Evolutionary conservation across 1,140 invertebrate genomes (phyloP), one percentile per base, ranked within the genome.

Genomic region (Antheraea pernyi): DNA sequence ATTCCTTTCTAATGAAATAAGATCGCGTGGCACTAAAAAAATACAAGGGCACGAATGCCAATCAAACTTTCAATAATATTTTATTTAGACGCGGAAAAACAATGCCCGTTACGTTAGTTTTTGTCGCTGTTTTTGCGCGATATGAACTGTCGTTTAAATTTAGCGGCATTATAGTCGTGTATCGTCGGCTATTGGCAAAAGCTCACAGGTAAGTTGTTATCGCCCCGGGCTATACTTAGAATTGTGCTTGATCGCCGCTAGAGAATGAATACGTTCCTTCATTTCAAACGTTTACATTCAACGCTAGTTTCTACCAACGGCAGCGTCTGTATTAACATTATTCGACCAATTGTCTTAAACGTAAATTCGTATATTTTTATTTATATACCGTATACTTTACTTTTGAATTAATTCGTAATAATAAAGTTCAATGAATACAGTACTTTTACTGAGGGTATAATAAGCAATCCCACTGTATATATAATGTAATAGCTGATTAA

Each of bases 161-260:
- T 68, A 46, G 46, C 63, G n/a, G 81, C 61, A 19, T 81, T 72
- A 76, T 75, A 76, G 63, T 19, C 59, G 64, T 60, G 39, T 42
- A 42, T 66, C 67, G 65, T 58, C 58, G 66, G 63, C 30, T 61
- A 30, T 42, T 65, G 63, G 78, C 72, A 75, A 82, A 78, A 75
- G 76, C 77, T 71, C 69, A n/a, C 77, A 82, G 82, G 80, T 84
- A 84, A 70, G 76, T 53, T 75, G 75, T 81, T 81, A 82, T 82
- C 79, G 77, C 73, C 72, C 65, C 53, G 61, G 70, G 76, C 62
- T 42, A 78, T 81, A 82, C 80, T 78, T 60, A 68, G 78, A 82
- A 82, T 72, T 75, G 75, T 46, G 64, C 64, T 39, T 65, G 73
- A 74, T 74, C 68, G 66, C 63, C 62, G 68, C 62, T 65, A 4